Percentiles rank a stretch among this genome's conserved stretches.
Evolutionary conservation across 2,888 invertebrate species (phyloP).

Genomic region (Cenopis cana): DNA sequence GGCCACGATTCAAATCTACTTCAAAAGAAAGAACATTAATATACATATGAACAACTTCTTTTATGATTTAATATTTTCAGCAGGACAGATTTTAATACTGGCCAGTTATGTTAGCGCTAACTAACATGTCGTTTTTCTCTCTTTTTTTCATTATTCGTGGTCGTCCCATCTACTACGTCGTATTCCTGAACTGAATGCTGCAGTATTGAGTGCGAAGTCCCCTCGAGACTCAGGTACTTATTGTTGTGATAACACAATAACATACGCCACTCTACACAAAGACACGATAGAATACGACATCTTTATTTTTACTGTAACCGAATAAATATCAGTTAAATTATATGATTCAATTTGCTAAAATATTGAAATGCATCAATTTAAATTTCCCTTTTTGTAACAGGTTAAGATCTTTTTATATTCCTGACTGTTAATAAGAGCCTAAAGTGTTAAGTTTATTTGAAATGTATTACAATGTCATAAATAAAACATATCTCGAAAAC

Average conservation of each 20-base stretch:
- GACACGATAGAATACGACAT: constrained; percentile 14
- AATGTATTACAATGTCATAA: background rate
- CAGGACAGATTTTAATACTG: constrained; percentile 13
- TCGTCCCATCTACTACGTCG: constrained; percentile 46
- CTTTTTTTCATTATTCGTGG: constrained; percentile 58
- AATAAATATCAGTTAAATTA: background rate
- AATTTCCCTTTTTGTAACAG: background rate
- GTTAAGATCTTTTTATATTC: background rate
- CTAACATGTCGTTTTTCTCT: constrained; percentile 46
- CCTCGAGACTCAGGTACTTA: constrained; percentile 78
- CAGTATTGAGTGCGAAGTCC: constrained; percentile 69
- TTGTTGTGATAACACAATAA: constrained; percentile 55
- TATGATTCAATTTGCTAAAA: background rate
- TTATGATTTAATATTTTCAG: background rate
- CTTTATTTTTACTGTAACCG: constrained; percentile 19
- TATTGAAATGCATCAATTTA: background rate
- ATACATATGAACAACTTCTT: background rate
- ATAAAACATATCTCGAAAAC: background rate
- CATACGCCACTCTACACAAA: constrained; percentile 46
- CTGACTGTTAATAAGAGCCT: too few relatives aligned
- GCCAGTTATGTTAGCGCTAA: constrained; percentile 6
- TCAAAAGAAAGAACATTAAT: background rate
- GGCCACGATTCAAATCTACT: constrained; percentile 12
- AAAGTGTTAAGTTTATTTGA: too few relatives aligned
- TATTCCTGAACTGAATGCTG: constrained; percentile 48